A percentile compares a stretch with the other conserved stretches of the same genome.
Conservation (phyloP, 1,140 invertebrate species). For the Saccostrea glomerata region DNA sequence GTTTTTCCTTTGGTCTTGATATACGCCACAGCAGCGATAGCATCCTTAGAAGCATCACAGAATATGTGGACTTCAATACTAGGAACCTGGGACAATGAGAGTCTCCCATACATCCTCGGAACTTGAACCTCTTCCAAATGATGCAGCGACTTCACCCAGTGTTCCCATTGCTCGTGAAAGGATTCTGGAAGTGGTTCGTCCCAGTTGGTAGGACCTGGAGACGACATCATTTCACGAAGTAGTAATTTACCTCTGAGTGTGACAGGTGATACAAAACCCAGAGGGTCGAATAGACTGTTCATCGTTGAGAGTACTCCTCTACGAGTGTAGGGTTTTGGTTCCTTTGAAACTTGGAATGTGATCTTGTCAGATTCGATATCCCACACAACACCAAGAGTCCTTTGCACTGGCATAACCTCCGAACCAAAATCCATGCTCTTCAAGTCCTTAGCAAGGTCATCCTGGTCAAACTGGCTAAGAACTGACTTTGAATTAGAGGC, state of each 20-base stretch:
- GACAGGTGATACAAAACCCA: conserved; percentile 54
- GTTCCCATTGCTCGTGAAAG: background rate
- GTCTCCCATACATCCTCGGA: conserved; percentile 26
- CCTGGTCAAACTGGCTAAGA: conserved; percentile 18
- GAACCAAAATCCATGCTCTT: conserved; percentile 40
- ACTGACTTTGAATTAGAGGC: conserved; percentile 49
- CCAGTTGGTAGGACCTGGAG: conserved; percentile 39
- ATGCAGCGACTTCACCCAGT: conserved; percentile 40
- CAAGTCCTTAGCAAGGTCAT: conserved; percentile 49
- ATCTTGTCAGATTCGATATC: conserved; percentile 45
- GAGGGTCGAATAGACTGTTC: conserved; percentile 48
- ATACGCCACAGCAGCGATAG: conserved; percentile 53
- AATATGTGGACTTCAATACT: conserved; percentile 59
- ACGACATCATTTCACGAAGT: conserved; percentile 73
- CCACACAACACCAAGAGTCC: conserved; percentile 53
- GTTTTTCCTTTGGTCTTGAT: background rate
- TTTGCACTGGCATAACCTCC: conserved; percentile 36
- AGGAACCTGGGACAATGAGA: conserved; percentile 75
- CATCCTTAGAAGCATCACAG: conserved; percentile 53
- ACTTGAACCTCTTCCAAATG: conserved; percentile 32
- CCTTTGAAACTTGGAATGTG: conserved; percentile 45
- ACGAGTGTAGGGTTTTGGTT: conserved; percentile 42
- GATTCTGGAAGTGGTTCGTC: conserved; percentile 49
- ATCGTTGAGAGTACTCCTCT: conserved; percentile 46
- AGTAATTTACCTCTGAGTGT: conserved; percentile 77